phyloP scores from a whole-genome alignment of 2,797 vertebrate genomes.

The Pseudochirops corinnae region DNA sequence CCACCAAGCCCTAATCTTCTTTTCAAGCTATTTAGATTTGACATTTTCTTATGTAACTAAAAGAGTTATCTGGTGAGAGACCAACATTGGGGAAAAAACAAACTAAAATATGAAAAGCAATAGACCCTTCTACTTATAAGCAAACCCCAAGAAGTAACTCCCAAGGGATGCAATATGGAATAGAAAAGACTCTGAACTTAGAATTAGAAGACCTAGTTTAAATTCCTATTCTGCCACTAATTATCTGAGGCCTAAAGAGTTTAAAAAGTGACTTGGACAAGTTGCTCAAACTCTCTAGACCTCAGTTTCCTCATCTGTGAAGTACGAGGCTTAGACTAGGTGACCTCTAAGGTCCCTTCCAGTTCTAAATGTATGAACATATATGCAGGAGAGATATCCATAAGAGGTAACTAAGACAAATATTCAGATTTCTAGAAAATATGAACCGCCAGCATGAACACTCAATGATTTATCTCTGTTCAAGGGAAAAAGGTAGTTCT shows the following conservation, averaged over 20 bases:
- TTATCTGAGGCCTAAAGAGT: neutral
- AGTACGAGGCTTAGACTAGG: neutral
- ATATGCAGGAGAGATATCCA: neutral
- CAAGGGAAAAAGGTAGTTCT: neutral
- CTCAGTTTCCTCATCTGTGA: neutral
- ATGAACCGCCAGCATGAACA: neutral
- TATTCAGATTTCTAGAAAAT: neutral
- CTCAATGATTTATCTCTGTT: neutral
- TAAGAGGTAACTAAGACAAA: neutral
- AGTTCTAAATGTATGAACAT: neutral
- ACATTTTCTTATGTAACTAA: neutral
- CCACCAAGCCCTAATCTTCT: conserved; percentile 28
- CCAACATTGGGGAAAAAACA: neutral
- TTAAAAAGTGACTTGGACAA: neutral
- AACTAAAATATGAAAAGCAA: neutral
- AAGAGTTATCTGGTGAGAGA: neutral
- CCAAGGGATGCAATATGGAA: neutral
- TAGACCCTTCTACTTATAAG: conserved; percentile 13
- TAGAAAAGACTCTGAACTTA: neutral
- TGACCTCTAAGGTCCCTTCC: neutral
- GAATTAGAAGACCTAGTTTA: neutral
- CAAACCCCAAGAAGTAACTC: conserved; percentile 12
- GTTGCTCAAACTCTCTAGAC: neutral
- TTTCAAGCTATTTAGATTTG: neutral
- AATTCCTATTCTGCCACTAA: neutral